Conservation (phyloP, 2,888 invertebrate genomes). For the Amphiduros pacificus region DNA sequence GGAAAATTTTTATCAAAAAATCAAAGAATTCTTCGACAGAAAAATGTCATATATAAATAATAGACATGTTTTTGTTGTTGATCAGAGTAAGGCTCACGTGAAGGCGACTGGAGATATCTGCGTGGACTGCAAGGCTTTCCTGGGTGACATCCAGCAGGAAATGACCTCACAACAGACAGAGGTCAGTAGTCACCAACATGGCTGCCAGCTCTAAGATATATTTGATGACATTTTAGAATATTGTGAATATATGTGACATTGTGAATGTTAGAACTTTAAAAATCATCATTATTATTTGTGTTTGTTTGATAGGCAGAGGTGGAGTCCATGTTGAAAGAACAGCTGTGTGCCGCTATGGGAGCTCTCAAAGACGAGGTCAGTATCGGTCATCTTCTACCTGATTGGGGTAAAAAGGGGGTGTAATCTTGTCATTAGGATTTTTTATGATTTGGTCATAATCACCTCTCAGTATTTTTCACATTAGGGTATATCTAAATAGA, state of each 20-base stretch:
- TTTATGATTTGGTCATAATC: no score
- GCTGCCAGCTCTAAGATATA: no score
- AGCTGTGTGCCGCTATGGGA: background rate
- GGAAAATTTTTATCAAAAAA: no score
- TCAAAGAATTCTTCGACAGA: no score
- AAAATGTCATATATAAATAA: no score
- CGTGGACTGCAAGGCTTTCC: conserved; percentile 35
- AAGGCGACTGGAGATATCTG: conserved; percentile 28
- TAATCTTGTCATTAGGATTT: no score
- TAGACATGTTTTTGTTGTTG: no score
- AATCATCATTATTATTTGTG: background rate
- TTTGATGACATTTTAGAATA: background rate
- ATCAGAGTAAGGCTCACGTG: no score
- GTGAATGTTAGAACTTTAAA: background rate
- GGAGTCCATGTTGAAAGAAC: background rate
- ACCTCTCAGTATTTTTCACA: no score
- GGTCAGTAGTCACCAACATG: conserved; percentile 19
- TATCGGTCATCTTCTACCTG: no score
- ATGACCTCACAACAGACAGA: conserved; percentile 30
- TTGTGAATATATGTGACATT: background rate
- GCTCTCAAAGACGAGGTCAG: background rate
- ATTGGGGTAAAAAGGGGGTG: no score
- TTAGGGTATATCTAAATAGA: no score
- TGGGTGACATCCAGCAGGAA: conserved; percentile 29
- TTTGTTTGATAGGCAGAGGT: background rate